Conservation (phyloP, 1,140 invertebrate genomes). For the Nebria ingens region DNA sequence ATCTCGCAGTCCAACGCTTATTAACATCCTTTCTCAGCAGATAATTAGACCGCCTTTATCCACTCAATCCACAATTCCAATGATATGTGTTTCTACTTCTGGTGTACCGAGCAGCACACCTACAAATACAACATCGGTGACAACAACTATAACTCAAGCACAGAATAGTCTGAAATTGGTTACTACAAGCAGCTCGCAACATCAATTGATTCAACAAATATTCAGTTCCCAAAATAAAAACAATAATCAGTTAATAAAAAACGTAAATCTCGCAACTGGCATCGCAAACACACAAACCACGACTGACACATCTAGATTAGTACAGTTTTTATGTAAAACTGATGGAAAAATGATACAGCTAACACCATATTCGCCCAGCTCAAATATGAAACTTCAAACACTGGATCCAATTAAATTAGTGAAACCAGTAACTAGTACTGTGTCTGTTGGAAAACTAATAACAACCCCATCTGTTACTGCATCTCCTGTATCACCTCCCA, state of each 20-base stretch:
- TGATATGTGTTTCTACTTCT: not conserved
- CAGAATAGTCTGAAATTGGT: not conserved
- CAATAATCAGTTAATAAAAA: not conserved
- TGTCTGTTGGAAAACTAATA: conserved; percentile 33
- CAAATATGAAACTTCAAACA: not conserved
- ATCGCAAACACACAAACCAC: conserved; percentile 11
- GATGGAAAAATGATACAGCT: conserved; percentile 43
- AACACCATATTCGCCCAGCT: conserved; percentile 33
- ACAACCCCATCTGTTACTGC: conserved; percentile 25
- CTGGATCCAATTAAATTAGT: conserved; percentile 22
- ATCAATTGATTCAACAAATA: not conserved
- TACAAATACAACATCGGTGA: not conserved
- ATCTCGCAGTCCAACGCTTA: conserved; percentile 21
- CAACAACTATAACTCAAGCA: not conserved
- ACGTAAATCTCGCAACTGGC: not conserved
- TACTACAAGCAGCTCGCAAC: not conserved
- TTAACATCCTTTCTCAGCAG: conserved; percentile 32
- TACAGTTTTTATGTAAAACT: conserved; percentile 45
- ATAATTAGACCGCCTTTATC: conserved; percentile 22
- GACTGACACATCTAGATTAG: conserved; percentile 19
- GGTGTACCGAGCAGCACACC: not conserved
- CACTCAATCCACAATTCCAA: not conserved
- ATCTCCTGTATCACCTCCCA: conserved; percentile 18
- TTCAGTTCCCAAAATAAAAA: not conserved
- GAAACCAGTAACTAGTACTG: conserved; percentile 24